A percentile compares a stretch with the other conserved stretches of the same genome.
These are phyloP conservation scores for Jordanella pulchra DNA, from an alignment of 2,797 vertebrate genomes.

Conservation along the genomic window DNA sequence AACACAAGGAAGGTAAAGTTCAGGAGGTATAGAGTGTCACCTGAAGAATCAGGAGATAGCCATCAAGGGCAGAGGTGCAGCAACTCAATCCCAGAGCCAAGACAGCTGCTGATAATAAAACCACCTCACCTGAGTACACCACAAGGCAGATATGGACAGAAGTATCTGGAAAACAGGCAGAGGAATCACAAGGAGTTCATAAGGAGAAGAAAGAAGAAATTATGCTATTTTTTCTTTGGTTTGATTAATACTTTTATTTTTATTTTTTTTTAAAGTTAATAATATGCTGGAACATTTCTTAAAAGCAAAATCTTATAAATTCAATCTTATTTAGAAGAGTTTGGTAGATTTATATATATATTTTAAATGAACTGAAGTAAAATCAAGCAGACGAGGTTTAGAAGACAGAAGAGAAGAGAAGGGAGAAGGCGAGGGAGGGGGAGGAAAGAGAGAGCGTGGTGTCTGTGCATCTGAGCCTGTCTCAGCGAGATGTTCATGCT, in stretches of 20 bases:
- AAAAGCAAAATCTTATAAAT: background rate
- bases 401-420: slow-evolving; percentile 41
- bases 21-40: slow-evolving; percentile 76
- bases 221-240: background rate
- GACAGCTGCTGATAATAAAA: slow-evolving; percentile 66
- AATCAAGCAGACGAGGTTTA: slow-evolving; percentile 1
- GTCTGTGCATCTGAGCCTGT: slow-evolving; percentile 41
- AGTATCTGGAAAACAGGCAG: slow-evolving; percentile 20
- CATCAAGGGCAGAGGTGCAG: slow-evolving; percentile 60
- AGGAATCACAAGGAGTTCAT: slow-evolving; percentile 5
- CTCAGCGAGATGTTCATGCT: slow-evolving; percentile 81
- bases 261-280: background rate
- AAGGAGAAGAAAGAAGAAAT: slow-evolving; percentile 10
- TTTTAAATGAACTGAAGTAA: slow-evolving; percentile 8
- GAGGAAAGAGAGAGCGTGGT: slow-evolving; percentile 48
- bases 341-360: slow-evolving; percentile 1
- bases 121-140: slow-evolving; percentile 54
- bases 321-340: background rate
- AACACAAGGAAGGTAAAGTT: slow-evolving; percentile 60
- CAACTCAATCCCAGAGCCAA: slow-evolving; percentile 65
- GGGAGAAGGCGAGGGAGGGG: slow-evolving; percentile 36
- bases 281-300: background rate
- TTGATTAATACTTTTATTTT: background rate
- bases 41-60: slow-evolving; percentile 61
- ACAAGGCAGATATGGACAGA: slow-evolving; percentile 32